These are phyloP conservation scores for Caradrina kadenii DNA, from an alignment of 2,888 invertebrate species.

Conservation along the genomic window DNA sequence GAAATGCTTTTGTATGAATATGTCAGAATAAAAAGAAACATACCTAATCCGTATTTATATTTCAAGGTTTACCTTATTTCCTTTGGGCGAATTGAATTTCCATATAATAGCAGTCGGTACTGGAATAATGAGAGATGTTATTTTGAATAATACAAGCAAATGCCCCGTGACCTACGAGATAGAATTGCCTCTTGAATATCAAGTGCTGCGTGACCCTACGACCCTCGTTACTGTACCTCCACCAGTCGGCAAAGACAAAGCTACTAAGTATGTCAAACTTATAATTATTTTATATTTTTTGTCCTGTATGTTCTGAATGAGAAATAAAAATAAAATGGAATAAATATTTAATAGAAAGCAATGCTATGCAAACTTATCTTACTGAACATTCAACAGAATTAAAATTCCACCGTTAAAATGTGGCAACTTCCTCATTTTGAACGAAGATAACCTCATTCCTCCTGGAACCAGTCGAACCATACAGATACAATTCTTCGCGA, in stretches of 20 bases:
- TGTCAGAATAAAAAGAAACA: background rate
- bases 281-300: too few species aligned
- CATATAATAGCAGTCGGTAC: conserved; percentile 90
- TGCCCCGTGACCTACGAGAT: conserved; percentile 90
- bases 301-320: too few species aligned
- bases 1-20: background rate
- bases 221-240: conserved; percentile 50
- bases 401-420: conserved; percentile 83
- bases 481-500: conserved; percentile 83
- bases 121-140: conserved; percentile 87
- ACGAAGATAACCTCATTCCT: conserved; percentile 85
- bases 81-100: conserved; percentile 90
- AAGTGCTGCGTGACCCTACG: conserved; percentile 58
- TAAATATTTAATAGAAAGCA: too few species aligned
- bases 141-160: conserved; percentile 91
- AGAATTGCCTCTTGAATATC: conserved; percentile 77
- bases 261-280: conserved; percentile 74
- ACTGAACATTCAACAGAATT: conserved; percentile 70
- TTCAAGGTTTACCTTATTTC: conserved; percentile 90
- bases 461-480: conserved; percentile 85
- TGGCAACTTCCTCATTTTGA: conserved; percentile 85
- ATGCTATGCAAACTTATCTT: background rate
- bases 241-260: conserved; percentile 68
- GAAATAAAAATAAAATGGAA: too few species aligned
- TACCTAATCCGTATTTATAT: background rate